Base-by-base conservation (phyloP, 2,888 invertebrate genomes). In the Luperina testacea region DNA sequence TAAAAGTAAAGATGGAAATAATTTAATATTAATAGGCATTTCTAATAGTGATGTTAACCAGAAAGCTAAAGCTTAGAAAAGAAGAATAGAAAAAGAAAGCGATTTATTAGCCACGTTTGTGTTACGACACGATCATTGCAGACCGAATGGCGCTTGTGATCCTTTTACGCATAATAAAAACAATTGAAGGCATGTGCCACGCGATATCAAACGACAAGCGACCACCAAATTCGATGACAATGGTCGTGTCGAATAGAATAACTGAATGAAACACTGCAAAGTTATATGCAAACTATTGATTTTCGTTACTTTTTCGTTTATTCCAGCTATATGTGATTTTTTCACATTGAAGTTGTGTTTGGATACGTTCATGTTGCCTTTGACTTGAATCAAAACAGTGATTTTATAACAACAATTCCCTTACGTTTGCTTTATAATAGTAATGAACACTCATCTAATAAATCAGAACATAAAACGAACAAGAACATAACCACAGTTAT, bases 201-300 rank as follows among this genome's bases (percentile, higher is more conserved):
- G 81, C 85, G 88, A 89, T 90, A 90, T 89, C 84, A 89, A 90
- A 89, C 82, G 88, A 83, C 90, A 82, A 75, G 82, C 88, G 81
- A 86, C 81, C 85, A 87, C 94, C 94, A 94, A 95, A 94, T 92
- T 90, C 89, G 92, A 88, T 85, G 84, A 91, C 92, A 92, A 93
- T 91, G 83, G 90, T 78, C 71, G 75, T 79, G 84, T 83, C 82
- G 87, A 90, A 91, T 90, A 90, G 88, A 91, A 91, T 91, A 84
- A 90, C 79, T 77, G 65, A 91, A 89, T 90, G 83, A 86, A 87
- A 85, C 74, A 79, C 74, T 76, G 78, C 78, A 74, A 73, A 82
- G 75, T 77, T 80, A 75, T 75, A 83, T 82, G 74, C 76, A 81
- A 80, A 75, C 72, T 77, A 75, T 69, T 70, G 74, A 83, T 77